Conservation (phyloP, 2,797 vertebrate genomes). For the Sebastes cheni region DNA sequence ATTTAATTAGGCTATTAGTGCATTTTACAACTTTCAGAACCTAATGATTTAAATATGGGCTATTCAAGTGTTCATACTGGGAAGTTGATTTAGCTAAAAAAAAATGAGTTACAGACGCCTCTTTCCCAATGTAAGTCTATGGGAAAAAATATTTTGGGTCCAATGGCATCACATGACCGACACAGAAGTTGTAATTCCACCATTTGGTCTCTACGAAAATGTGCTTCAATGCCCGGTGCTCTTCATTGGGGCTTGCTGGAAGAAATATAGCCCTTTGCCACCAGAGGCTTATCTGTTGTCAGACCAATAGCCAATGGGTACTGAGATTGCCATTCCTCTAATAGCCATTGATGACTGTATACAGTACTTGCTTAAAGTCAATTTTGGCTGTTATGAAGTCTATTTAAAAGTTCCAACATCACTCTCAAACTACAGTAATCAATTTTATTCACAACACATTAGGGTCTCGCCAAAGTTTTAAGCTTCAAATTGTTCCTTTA, state of each 20-base stretch:
- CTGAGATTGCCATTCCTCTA: background rate
- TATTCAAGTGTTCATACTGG: no score
- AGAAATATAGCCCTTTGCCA: background rate
- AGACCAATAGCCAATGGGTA: background rate
- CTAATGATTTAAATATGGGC: no score
- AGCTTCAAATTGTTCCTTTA: background rate
- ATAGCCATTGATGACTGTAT: background rate
- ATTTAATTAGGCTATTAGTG: no score
- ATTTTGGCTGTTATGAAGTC: background rate
- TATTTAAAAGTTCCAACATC: background rate
- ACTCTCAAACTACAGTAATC: background rate
- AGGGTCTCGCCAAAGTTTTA: background rate
- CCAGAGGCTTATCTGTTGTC: background rate
- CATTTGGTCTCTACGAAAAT: no score
- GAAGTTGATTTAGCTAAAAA: no score
- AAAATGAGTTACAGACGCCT: no score
- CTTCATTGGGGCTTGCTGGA: background rate
- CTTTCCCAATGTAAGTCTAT: no score
- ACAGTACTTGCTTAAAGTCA: background rate
- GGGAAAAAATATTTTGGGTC: no score
- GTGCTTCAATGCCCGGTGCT: no score
- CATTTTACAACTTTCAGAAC: no score
- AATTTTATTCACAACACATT: background rate
- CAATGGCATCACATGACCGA: no score
- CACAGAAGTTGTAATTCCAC: no score